Evolutionary conservation across 2,888 invertebrate species (phyloP), one percentile per base, ranked within the genome.

Genomic region (Oscheius sp.): DNA sequence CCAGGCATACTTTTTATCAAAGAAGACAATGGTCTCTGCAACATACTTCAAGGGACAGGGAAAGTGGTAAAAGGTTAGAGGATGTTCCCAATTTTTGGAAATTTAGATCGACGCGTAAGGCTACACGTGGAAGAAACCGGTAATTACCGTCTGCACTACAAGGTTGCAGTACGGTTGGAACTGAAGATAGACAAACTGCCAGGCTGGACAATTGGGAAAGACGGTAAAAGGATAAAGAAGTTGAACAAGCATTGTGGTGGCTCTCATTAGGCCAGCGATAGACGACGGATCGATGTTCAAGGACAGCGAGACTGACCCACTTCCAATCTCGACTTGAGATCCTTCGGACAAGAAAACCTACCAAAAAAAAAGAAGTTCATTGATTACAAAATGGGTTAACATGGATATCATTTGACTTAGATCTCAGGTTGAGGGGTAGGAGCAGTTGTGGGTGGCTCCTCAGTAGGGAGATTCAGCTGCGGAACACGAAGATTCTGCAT

Each of bases 201-300:
- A 25, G 2, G 25, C 25, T 6, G 3, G 23, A n/a, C n/a, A n/a
- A n/a, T n/a, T n/a, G n/a, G n/a, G n/a, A n/a, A n/a, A 41, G 43
- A 49, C 46, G 35, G 43, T n/a, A 5, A 64, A n/a, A 12, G n/a
- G 18, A 35, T 61, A 41, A 61, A n/a, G 21, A 21, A 21, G 61
- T 43, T 46, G 49, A 49, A 49, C 16, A 66, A 66, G 66, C 7
- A 29, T 66, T 66, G 52, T 49, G n/a, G n/a, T n/a, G 66, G 49
- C 27, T 27, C 66, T 66, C 35, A 66, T 49, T 66, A 52, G 52
- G 49, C 49, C 35, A 58, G 61, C 43, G 61, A 43, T 43, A 41
- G 52, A 35, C 66, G 66, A 23, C 66, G 66, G 49, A 70, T 70
- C 69, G 69, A 70, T 70, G 69, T 56, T 70, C 69, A 70, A 70